Percentiles rank a stretch among this genome's conserved stretches.
These are phyloP conservation scores for Apostichopus parvimensis DNA, from an alignment of 35 echinoderm and acorn worm species.

Conservation along the genomic window DNA sequence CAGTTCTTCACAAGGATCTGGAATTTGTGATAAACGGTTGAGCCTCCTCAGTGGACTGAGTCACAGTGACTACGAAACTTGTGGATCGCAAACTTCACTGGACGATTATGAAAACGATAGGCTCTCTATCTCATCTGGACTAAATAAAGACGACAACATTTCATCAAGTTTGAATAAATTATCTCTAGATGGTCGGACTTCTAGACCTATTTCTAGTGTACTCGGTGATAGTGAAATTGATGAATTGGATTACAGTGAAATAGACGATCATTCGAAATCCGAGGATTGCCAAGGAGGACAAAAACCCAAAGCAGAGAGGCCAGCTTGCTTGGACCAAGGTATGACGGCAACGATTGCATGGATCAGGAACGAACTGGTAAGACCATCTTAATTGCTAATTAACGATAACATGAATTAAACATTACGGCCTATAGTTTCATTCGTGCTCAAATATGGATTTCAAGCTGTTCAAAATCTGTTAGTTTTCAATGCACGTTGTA, in stretches of 20 bases:
- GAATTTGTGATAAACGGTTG: constrained; percentile 35
- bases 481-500: too few species aligned
- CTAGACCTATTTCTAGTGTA: constrained; percentile 34
- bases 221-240: constrained; percentile 40
- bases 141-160: background rate
- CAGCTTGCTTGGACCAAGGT: constrained; percentile 43
- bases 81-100: constrained; percentile 47
- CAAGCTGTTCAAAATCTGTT: too few species aligned
- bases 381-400: background rate
- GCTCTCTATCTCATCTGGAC: constrained; percentile 1
- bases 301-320: constrained; percentile 21
- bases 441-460: too few species aligned
- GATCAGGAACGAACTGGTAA: constrained; percentile 43
- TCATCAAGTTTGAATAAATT: background rate
- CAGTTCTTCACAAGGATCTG: constrained; percentile 31
- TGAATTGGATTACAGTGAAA: background rate
- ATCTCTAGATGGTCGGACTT: constrained; percentile 37
- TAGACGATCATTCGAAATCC: background rate
- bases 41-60: constrained; percentile 27
- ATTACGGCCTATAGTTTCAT: too few species aligned
- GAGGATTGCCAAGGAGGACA: background rate
- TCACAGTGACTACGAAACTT: constrained; percentile 57
- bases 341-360: constrained; percentile 33
- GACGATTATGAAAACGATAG: constrained; percentile 51
- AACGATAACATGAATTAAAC: too few species aligned